Evolutionary conservation across 2,888 invertebrate species (phyloP), one percentile per base, ranked within the genome.

Genomic region (Drosophila niveifrons): DNA sequence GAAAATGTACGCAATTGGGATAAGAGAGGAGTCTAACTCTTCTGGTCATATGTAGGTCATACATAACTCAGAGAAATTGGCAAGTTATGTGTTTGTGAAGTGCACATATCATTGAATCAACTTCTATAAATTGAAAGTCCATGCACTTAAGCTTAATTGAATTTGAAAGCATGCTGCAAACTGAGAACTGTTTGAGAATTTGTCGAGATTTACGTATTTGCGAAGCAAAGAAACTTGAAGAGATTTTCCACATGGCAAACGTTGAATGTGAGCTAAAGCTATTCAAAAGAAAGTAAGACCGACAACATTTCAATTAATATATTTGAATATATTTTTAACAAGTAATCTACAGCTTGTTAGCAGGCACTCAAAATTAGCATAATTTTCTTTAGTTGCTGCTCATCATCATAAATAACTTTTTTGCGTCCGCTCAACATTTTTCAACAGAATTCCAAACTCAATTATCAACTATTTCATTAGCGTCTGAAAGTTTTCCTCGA

Each of bases 41-140:
- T 13, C 36, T 17, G 41, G 44, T 56, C 72, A 48, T 31, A 73
- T 73, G 47, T 65, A 29, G 77, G 72, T 76, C 72, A 73, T 39
- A 41, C 50, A 47, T 71, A 71, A 71, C 48, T 58, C 31, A 48
- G 51, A 23, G 23, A 47, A 13, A n/a, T 50, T 50, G 36, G 36
- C 29, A 57, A 55, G 71, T 47, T 50, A 47, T 69, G 44, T 51
- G 39, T n/a, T 36, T 72, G 15, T 36, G 11, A 43, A 36, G 31
- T 31, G 13, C 34, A 23, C 36, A 48, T 47, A 58, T 61, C 61
- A 62, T 17, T 55, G 61, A 62, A 46, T 46, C 28, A 63, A 63
- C 36, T 56, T 56, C n/a, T 56, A 55, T 41, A 72, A 76, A 59
- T 72, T 59, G 55, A 51, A 61, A 41, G 47, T 17, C 56, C 28